Base-by-base conservation (phyloP, 1,140 invertebrate genomes). In the Anastrepha ludens region DNA sequence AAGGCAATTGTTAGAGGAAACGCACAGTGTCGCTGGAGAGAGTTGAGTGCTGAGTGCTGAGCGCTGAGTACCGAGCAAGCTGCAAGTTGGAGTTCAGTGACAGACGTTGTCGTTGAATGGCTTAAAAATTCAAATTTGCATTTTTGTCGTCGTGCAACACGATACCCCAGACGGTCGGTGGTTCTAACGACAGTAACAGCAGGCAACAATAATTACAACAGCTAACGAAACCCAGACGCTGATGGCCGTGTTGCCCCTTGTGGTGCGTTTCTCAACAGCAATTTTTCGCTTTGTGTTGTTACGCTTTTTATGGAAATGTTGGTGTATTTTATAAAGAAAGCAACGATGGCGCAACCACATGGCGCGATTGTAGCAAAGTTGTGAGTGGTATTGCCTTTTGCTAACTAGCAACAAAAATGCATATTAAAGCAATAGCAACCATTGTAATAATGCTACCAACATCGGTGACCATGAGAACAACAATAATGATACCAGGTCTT, bases 81-180 rank as follows among this genome's bases (percentile, higher is more conserved):
- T 44, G 11, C 6, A 81, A 55, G n/a, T 55, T 29, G n/a, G 74
- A 55, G 44, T 55, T 55, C 47, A 55, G 74, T 81, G 74, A 81
- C 74, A 81, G 74, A 29, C 74, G 20, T 9, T 81, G 74, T 55
- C 47, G 74, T 55, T 81, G 47, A 81, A 47, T 41, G 67, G 74
- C 74, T 81, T 81, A 81, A 81, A 81, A 81, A 81, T 55, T 81
- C 74, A 81, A 81, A 81, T 81, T 81, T 81, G 74, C 74, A 81
- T 81, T 81, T 81, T 81, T 47, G 74, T 58, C 17, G 47, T 47
- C 74, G 44, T 55, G 44, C 74, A 55, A 81, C 74, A 81, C 47
- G 47, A 55, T 55, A 81, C 17, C 15, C 47, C 8, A 55, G 74
- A 74, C 67, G 41, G 29, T 29, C 41, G 55, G 17, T 81, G 47